Base-by-base conservation (phyloP, 2,113 vertebrate species). In the Menidia beryllina region DNA sequence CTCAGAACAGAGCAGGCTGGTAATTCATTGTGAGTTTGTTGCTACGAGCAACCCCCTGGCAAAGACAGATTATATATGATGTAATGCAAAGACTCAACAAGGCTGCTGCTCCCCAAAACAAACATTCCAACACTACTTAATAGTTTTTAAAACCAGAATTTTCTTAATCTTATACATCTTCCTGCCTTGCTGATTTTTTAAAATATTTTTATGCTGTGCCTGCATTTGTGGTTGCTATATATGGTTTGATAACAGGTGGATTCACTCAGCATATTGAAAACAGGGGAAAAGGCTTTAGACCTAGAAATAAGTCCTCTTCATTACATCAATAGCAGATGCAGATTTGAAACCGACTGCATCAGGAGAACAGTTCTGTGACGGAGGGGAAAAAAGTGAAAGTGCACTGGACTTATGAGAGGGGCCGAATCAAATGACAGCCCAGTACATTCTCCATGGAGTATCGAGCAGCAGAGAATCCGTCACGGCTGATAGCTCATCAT, bases 401-500 rank as follows among this genome's bases (percentile, higher is more conserved):
- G 27, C 26, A 48, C 64, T 36, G 62, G 17, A n/a, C 17, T 25
- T 62, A 82, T 79, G 60, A 58, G 61, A 79, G 63, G 69, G 43
- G 53, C 48, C 55, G 54, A 23, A 79, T 81, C 54, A 61, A 52
- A 65, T 79, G 61, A 80, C 77, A 62, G 61, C 70, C 41, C 57
- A 61, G 60, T 61, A 45, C 58, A 59, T 82, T 80, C 75, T 69
- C 69, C 7, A 1, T 38, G 59, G 77, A 67, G 64, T 53, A 79
- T 62, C 54, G 84, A 90, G 82, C 67, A 30, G 8, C 47, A 13
- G 64, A 21, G 70, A 27, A 60, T 21, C 58, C 58, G 26, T 83
- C 72, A 57, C 38, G 39, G 75, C 90, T 83, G 73, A 90, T 89
- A 82, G 72, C 78, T 86, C 84, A 88, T 89, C 85, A 88, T 87